Evolutionary conservation across 2,113 vertebrate species (phyloP).

Genomic region (Pteronura brasiliensis): DNA sequence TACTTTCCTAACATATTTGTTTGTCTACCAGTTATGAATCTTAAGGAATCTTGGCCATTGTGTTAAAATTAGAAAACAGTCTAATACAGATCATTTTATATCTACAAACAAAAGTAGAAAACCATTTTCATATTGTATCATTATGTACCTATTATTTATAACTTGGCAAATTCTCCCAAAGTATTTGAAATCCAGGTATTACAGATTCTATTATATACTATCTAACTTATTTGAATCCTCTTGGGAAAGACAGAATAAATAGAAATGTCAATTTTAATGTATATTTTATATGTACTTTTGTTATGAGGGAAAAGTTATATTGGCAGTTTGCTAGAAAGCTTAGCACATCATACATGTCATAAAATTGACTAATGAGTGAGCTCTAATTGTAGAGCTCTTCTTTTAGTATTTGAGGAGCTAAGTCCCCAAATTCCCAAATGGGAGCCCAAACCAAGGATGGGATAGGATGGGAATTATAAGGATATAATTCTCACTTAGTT

Average conservation of each 20-base stretch:
- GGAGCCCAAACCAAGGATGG: not conserved
- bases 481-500: not conserved
- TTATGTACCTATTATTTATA: not conserved
- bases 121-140: not conserved
- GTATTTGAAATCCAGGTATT: not conserved
- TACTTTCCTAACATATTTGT: not conserved
- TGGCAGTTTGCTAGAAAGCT: not conserved
- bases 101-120: not conserved
- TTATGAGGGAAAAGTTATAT: not conserved
- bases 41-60: not conserved
- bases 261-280: not conserved
- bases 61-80: not conserved
- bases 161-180: not conserved
- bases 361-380: not conserved
- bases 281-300: not conserved
- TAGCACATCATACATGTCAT: not conserved
- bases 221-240: not conserved
- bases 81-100: not conserved
- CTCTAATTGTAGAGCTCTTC: not conserved
- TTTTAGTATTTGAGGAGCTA: not conserved
- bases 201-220: not conserved
- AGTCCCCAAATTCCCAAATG: not conserved
- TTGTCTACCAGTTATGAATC: not conserved
- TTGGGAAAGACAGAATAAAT: not conserved
- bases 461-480: no score